Base-by-base conservation (phyloP, 2,797 vertebrate genomes). In the Cuculus canorus region DNA sequence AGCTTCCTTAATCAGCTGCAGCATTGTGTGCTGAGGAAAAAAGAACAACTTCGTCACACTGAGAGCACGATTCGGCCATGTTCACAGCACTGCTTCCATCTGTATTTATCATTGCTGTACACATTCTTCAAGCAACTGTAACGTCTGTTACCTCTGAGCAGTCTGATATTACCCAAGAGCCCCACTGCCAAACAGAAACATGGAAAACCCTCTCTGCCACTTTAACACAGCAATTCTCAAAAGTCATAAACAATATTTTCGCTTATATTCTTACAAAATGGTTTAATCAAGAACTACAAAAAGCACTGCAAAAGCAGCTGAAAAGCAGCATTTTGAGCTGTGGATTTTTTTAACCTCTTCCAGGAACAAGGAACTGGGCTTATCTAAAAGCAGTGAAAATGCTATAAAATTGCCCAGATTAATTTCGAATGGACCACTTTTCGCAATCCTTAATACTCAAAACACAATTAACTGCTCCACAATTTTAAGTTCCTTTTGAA, bases 1-100 rank as follows among this genome's bases (percentile, higher is more conserved):
- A 4, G 98, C 98, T 91, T 99, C 99, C 97, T 99, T 99, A 94
- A 99, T 98, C 95, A 99, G 96, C 97, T 99, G 99, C 96, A 99
- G 98, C 98, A 99, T 99, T 0, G 99, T 98, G 97, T 99, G 99
- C 99, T 99, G 96, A 41, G 72, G 72, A 86, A 75, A 79, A 64
- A 72, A 18, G 9, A 78, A 21, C 14, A 43, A n/a, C 30, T 47
- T 30, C 66, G 71, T 47, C 43, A 89, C 14, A n/a, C 30, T 12
- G 37, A 59, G 21, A n/a, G 33, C 4, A 0, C 0, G 1, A 60
- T 2, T 23, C 79, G 39, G 28, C 28, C 64, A 28, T 1, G 23
- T n/a, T 33, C 60, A 18, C 72, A 61, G 54, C 47, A n/a, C 8
- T 13, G 72, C 53, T 56, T 70, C 78, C 45, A 6, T 10, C 47